Evolutionary conservation across 2,113 vertebrate species (phyloP).

Genomic region (Lycaon pictus): DNA sequence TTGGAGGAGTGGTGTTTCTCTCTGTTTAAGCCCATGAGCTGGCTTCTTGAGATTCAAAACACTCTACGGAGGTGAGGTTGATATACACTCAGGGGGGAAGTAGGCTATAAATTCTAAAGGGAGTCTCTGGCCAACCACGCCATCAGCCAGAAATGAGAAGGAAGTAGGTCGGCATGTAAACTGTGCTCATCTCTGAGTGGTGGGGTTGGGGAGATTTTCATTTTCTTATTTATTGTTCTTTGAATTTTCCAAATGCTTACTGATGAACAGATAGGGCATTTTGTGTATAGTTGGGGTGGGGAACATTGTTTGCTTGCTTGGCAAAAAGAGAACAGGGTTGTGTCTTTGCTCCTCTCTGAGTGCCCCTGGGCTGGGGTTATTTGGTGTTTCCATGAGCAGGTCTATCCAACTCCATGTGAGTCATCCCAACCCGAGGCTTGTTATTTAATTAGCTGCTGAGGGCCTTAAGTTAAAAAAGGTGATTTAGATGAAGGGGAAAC

Average conservation of each 20-base stretch:
- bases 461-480: not conserved
- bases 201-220: not conserved
- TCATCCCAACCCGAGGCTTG: not conserved
- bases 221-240: not conserved
- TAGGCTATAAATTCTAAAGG: not conserved
- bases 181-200: not conserved
- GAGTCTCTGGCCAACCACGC: not conserved
- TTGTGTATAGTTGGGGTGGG: not conserved
- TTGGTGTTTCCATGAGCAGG: not conserved
- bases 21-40: not conserved
- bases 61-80: not conserved
- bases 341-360: not conserved
- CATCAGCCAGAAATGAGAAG: not conserved
- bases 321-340: not conserved
- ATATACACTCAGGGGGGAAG: not conserved
- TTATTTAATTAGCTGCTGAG: not conserved
- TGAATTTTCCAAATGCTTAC: not conserved
- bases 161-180: too few relatives aligned
- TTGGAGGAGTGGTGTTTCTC: not conserved
- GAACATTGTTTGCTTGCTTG: not conserved
- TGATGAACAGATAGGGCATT: not conserved
- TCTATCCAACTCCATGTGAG: not conserved
- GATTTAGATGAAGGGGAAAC: not conserved
- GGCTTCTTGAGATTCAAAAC: slow-evolving; percentile 3
- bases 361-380: not conserved